phyloP scores from a whole-genome alignment of 1,140 invertebrate genomes.

The Caerostris extrusa region DNA sequence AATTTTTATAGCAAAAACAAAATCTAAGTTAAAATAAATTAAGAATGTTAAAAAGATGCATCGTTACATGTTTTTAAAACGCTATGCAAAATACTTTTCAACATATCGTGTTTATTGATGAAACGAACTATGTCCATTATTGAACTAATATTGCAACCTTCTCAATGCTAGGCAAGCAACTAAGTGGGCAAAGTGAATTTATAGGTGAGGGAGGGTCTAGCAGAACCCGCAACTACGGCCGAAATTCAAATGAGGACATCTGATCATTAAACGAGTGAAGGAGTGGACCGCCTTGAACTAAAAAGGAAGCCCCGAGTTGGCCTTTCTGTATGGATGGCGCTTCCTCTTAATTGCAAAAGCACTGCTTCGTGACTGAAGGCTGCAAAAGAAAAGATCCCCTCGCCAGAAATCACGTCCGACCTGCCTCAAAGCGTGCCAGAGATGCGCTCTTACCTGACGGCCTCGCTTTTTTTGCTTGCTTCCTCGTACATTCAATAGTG shows the following conservation, averaged over 20 bases:
- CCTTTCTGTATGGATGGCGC: constrained; percentile 50
- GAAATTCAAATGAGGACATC: constrained; percentile 42
- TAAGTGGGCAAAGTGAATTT: background rate
- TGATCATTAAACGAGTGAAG: constrained; percentile 30
- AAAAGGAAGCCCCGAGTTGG: constrained; percentile 46
- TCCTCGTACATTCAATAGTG: too few relatives aligned
- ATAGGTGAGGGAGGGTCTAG: background rate
- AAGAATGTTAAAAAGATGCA: too few relatives aligned
- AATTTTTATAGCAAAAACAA: too few relatives aligned
- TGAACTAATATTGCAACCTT: background rate
- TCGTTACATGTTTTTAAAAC: too few relatives aligned
- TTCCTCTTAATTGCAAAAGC: constrained; percentile 73
- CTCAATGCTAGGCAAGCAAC: background rate
- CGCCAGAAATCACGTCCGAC: background rate
- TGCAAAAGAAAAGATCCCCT: constrained; percentile 31
- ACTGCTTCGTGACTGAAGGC: constrained; percentile 55
- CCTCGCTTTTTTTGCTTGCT: too few relatives aligned
- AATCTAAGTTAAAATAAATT: too few relatives aligned
- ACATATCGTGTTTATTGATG: too few relatives aligned
- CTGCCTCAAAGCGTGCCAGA: background rate
- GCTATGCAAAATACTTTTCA: too few relatives aligned
- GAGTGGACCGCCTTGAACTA: constrained; percentile 72
- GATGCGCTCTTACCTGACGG: background rate
- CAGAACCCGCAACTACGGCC: background rate
- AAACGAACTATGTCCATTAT: too few relatives aligned